Base-by-base conservation (phyloP, 2,113 vertebrate species). In the Probosciger aterrimus region DNA sequence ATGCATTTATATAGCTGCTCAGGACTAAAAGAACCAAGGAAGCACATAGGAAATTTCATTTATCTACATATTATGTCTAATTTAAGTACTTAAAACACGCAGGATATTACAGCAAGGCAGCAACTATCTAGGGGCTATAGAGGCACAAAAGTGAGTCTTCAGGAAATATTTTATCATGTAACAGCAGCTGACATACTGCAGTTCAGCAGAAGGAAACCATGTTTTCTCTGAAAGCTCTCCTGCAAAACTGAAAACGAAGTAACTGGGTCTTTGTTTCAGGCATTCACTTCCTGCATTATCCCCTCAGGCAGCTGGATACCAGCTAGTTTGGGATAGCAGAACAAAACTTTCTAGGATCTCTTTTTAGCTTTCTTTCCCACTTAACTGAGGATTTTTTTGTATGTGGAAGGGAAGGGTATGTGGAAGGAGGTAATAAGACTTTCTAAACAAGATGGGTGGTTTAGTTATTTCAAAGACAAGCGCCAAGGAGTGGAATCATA, bases 1-100 rank as follows among this genome's bases (percentile, higher is more conserved):
- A 49, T 77, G 59, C 31, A 35, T 89, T 89, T 82, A 73, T 80
- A 83, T 9, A 81, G 75, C 71, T 84, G 67, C 91, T 91, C 53
- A 93, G 77, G 83, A 90, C 68, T 82, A 84, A 46, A 85, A 90
- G 28, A 74, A 81, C 84, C 77, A 75, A 27, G 77, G 37, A 83
- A 86, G 24, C 63, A 94, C 49, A 82, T 1, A 39, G 60, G 25
- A 90, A 52, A 74, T 64, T 71, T 85, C 80, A 69, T 52, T 13
- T 41, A 71, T 39, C 50, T 78, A 73, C 60, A 27, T 52, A 71
- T 81, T 71, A 65, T 17, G 44, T 62, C 87, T 92, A 84, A 93
- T 95, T 90, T 81, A 86, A 95, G 71, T 46, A 92, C 67, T 82
- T 92, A 63, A 94, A 95, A 14, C 70, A 68, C 18, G 63, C 35